A percentile compares a stretch with the other conserved stretches of the same genome.
phyloP scores from a whole-genome alignment of 2,113 vertebrate species.

The Lipotes vexillifer region DNA sequence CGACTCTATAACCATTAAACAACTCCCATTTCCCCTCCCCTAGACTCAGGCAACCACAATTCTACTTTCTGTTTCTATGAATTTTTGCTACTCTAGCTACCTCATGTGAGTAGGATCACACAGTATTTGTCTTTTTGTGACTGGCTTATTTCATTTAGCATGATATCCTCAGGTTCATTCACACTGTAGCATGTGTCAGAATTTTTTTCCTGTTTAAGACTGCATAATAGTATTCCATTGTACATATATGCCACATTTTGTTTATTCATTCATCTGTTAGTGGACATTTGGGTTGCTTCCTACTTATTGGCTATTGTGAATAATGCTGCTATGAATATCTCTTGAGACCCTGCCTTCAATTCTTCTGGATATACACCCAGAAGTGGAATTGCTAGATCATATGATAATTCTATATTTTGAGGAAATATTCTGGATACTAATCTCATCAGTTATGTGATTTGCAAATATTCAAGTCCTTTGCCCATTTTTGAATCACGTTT shows the following conservation, averaged over 20 bases:
- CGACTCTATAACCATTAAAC: neutral
- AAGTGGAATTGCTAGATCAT: neutral
- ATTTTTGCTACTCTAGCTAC: neutral
- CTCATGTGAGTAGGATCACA: neutral
- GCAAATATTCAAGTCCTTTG: neutral
- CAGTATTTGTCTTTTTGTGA: neutral
- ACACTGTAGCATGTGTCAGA: neutral
- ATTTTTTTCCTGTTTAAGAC: neutral
- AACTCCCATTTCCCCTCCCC: too few species aligned
- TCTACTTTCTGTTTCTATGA: neutral
- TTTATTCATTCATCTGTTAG: neutral
- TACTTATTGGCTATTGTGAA: neutral
- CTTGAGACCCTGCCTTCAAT: neutral
- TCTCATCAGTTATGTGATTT: neutral
- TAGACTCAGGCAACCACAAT: neutral
- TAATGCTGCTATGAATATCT: neutral
- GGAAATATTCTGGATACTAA: neutral
- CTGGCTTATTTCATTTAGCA: neutral
- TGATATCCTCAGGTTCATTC: neutral
- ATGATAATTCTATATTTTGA: neutral
- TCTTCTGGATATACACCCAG: neutral
- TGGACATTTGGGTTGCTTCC: neutral
- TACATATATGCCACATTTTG: neutral
- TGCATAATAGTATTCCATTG: neutral
- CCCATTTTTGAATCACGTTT: neutral